Evolutionary conservation across 2,113 vertebrate species (phyloP).

Genomic region (Pelecanus crispus): DNA sequence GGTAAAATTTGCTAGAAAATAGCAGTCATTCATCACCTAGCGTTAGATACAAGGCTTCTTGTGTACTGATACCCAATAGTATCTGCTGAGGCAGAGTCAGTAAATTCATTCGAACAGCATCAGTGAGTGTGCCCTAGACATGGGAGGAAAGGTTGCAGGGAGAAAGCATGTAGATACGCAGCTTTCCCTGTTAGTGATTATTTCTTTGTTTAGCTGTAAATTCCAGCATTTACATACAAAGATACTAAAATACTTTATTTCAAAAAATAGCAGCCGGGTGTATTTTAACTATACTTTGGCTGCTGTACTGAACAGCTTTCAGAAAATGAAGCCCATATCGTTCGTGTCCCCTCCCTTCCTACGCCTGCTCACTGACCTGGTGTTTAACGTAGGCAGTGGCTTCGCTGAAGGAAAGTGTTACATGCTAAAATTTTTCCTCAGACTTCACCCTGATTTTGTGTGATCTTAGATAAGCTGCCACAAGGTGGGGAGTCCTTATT

Average conservation of each 20-base stretch:
- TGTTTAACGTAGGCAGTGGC: background rate
- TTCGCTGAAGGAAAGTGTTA: background rate
- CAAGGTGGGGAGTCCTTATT: background rate
- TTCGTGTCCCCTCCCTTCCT: background rate
- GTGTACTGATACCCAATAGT: background rate
- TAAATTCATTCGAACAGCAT: background rate
- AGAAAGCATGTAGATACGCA: background rate
- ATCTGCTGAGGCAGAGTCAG: background rate
- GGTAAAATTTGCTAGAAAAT: conserved; percentile 36
- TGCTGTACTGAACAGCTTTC: background rate
- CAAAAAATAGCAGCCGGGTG: background rate
- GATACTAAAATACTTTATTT: background rate
- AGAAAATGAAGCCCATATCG: background rate
- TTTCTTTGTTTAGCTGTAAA: background rate
- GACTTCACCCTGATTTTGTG: background rate
- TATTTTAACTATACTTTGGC: background rate
- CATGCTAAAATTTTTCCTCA: background rate
- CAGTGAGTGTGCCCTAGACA: background rate
- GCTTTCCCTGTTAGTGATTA: background rate
- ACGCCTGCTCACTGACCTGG: background rate
- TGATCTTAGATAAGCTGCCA: background rate
- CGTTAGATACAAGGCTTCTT: background rate
- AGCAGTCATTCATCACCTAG: conserved; percentile 28
- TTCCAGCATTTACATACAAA: background rate
- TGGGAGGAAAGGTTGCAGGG: background rate